Base-by-base conservation (phyloP, 2,888 invertebrate genomes). In the Trachelus tabidus region DNA sequence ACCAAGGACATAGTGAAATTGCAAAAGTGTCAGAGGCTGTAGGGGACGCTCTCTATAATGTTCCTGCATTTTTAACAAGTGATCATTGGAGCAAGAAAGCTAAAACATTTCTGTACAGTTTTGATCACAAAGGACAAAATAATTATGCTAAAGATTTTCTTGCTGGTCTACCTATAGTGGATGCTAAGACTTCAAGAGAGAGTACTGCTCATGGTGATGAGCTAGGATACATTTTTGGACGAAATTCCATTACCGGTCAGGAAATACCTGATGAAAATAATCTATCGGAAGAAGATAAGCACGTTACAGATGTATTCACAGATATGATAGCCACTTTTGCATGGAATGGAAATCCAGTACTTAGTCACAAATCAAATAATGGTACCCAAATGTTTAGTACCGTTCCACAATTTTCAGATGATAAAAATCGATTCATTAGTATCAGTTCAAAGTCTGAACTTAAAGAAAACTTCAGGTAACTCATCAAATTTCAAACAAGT, bases 21-120 rank as follows among this genome's bases (percentile, higher is more conserved):
- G 87, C 92, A 3, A 93, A 94, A 87, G 93, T 95, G 15, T 92
- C 93, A 11, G 94, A 95, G 90, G 94, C 93, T 76, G 93, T 94
- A 83, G 92, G 94, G 34, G 96, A 96, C 88, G 95, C 95, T 0
- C 89, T 96, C 31, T 96, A 96, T 87, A 96, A 96, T 88, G 93
- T 95, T 76, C 96, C 96, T 1, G 96, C 96, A 1, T 95, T 95
- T 87, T 91, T 96, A 75, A 95, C 95, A 9, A 95, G 94, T 0
- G 92, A 94, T 81, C 92, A 94, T n/a, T 96, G 96, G 96, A 89
- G 92, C 0, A 94, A 94, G 80, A 91, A 92, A 74, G 94, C 94
- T 0, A 93, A 94, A 0, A 94, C 96, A 0, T 96, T 93, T 88
- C 92, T 96, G 76, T 96, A 96, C 89, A 95, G 95, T 87, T 96